phyloP scores from a whole-genome alignment of 2,888 invertebrate species.

The Ditylenchus weischeri region DNA sequence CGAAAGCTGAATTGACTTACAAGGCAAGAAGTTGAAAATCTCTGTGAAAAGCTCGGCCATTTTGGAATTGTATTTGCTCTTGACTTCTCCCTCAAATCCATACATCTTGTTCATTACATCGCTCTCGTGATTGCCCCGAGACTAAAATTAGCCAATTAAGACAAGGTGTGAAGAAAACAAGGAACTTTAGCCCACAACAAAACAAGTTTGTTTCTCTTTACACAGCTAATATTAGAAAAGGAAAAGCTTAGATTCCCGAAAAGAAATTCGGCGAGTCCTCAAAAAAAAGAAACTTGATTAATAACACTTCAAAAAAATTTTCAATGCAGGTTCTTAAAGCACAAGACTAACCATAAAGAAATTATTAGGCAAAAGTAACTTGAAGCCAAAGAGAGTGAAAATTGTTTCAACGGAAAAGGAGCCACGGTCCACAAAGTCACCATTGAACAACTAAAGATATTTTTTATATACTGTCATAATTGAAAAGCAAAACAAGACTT shows the following conservation, averaged over 20 bases:
- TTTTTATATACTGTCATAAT: background rate
- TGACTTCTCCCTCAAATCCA: conserved; percentile 97
- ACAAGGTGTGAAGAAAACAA: too few species aligned
- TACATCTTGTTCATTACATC: conserved; percentile 96
- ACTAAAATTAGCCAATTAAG: conserved; percentile 61
- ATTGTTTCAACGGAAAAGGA: conserved; percentile 99
- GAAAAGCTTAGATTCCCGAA: too few species aligned
- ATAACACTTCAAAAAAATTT: too few species aligned
- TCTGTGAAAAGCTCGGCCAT: conserved; percentile 98
- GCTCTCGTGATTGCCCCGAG: conserved; percentile 92
- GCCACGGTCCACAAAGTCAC: conserved; percentile 98
- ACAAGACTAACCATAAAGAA: conserved; percentile 66
- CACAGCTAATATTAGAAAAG: too few species aligned
- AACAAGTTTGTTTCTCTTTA: too few species aligned
- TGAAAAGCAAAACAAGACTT: conserved; percentile 60
- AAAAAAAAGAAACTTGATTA: too few species aligned
- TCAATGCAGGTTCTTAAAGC: too few species aligned
- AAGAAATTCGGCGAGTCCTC: too few species aligned
- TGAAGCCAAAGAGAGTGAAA: conserved; percentile 91
- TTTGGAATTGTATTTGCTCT: conserved; percentile 82
- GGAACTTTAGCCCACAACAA: too few species aligned
- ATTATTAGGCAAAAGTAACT: conserved; percentile 87
- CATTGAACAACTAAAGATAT: conserved; percentile 78
- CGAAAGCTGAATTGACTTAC: too few species aligned
- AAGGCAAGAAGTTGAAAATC: conserved; percentile 94